Percentiles rank a stretch among this genome's conserved stretches.
phyloP scores from a whole-genome alignment of 2,797 vertebrate genomes.

The Phrynocephalus guinanensis region DNA sequence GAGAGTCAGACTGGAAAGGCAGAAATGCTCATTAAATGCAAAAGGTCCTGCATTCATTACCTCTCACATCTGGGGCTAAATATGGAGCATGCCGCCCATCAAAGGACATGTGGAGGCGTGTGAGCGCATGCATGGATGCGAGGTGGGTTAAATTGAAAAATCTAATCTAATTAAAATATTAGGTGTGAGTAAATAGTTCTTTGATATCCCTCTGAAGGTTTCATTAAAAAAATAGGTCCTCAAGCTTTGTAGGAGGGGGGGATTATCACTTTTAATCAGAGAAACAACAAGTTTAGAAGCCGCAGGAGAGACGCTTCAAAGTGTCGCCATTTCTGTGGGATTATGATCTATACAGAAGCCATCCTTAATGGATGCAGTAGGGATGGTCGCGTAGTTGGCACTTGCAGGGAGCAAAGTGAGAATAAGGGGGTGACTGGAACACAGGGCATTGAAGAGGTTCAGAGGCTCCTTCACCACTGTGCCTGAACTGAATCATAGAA shows the following conservation, averaged over 20 bases:
- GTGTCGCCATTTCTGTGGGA: conserved; percentile 68
- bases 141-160: conserved; percentile 99
- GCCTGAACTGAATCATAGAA: not conserved
- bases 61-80: conserved; percentile 95
- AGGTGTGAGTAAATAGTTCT: conserved; percentile 95
- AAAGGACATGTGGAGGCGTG: conserved; percentile 79
- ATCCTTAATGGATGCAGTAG: conserved; percentile 56
- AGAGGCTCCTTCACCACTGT: no score
- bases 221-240: conserved; percentile 90
- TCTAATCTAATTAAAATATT: conserved; percentile 99
- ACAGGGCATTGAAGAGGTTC: not conserved
- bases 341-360: conserved; percentile 29
- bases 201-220: conserved; percentile 98
- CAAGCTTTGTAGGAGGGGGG: conserved; percentile 82
- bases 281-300: conserved; percentile 78
- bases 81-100: conserved; percentile 92
- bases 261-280: conserved; percentile 86
- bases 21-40: conserved; percentile 95
- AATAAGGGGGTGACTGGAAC: not conserved
- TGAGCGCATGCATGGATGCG: conserved; percentile 56
- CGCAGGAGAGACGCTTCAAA: conserved; percentile 81
- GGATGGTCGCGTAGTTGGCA: not conserved
- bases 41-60: conserved; percentile 92
- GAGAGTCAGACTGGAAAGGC: conserved; percentile 87
- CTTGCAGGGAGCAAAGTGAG: not conserved